Conservation (phyloP, 2,113 vertebrate genomes). For the Serilophus lunatus region DNA sequence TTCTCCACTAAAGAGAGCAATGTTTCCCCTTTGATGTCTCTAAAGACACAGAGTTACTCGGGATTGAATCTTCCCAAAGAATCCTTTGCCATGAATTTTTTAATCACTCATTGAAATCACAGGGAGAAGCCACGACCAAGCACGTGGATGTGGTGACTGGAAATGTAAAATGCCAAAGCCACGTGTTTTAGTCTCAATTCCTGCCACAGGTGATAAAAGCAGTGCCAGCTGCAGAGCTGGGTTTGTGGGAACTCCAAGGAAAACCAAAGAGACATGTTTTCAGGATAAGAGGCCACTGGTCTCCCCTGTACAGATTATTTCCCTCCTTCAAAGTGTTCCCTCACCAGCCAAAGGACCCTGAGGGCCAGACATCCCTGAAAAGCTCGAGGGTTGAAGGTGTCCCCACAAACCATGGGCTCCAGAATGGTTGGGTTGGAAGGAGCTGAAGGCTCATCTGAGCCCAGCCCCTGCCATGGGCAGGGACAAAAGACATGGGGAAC, state of each 20-base stretch:
- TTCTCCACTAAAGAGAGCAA: background rate
- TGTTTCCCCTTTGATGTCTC: background rate
- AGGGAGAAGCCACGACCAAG: background rate
- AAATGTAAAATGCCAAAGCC: background rate
- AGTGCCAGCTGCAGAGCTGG: background rate
- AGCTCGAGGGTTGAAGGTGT: background rate
- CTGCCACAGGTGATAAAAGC: background rate
- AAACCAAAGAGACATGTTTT: background rate
- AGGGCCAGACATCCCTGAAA: background rate
- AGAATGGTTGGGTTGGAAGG: background rate
- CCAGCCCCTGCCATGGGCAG: background rate
- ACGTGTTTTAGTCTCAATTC: background rate
- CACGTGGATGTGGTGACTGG: background rate
- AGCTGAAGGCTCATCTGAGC: fast-evolving
- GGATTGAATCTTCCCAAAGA: background rate
- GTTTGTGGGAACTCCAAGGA: background rate
- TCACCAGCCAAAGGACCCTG: background rate
- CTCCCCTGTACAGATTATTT: background rate
- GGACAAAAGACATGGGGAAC: background rate
- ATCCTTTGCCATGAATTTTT: background rate
- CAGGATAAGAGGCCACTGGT: background rate
- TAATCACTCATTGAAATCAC: background rate
- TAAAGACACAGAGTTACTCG: background rate
- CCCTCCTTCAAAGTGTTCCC: background rate
- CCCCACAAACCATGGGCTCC: background rate